Base-by-base conservation (phyloP, 2,888 invertebrate species). In the Prostheceraeus crozeri region DNA sequence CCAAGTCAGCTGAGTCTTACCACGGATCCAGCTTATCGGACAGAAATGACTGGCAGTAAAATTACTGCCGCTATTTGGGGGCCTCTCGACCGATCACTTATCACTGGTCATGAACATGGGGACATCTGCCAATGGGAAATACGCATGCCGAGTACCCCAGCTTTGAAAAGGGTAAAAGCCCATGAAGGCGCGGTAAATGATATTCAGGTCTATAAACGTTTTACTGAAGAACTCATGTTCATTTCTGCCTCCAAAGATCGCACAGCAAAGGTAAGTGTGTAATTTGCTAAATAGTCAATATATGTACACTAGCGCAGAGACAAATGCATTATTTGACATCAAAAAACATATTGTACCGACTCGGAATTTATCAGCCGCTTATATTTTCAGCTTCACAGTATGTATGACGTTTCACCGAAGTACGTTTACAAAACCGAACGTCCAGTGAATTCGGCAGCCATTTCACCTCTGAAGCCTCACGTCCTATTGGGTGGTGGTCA, bases 381-480 rank as follows among this genome's bases (percentile, higher is more conserved):
- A n/a, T 54, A 53, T 11, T 31, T 8, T 16, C 69, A 76, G 75
- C 79, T 96, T 8, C 94, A 90, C 74, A 94, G 96, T 75, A 84
- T 87, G 0, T 85, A 85, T 64, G 84, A 86, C 11, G 78, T 99
- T 61, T 83, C 87, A 75, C 82, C 85, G 36, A 78, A 94, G 64
- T 99, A 98, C 76, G 87, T 87, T 3, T 99, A 91, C 79, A 91
- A 90, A 79, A 96, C 96, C 0, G 96, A 96, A 72, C 82, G 96
- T 65, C 96, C 94, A 0, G 89, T 98, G 0, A 99, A 99, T 77
- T 96, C 96, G 0, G 98, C 96, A 0, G 86, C 94, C 1, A 85
- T 99, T 64, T 93, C 94, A 65, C 96, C 98, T 0, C 86, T 88
- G 66, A 79, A 84, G 59, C 93, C 96, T 76, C 96, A 99, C 79